Conservation (phyloP, 2,797 vertebrate genomes). For the Sebastes cheni region DNA sequence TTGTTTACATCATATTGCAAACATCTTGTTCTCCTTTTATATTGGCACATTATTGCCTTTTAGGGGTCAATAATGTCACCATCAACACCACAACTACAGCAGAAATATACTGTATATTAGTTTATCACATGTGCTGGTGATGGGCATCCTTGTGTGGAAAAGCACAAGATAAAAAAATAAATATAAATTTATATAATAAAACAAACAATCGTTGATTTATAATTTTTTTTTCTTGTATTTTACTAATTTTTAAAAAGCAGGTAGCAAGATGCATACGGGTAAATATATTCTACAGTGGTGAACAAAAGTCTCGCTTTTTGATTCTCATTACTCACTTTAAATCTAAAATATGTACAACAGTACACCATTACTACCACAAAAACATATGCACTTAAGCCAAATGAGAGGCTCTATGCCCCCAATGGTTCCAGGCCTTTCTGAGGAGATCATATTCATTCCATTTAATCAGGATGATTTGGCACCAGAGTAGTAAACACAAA, state of each 20-base stretch:
- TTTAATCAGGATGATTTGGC: conserved; percentile 19
- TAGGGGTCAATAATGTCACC: neutral
- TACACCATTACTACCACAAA: neutral
- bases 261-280: neutral
- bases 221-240: no score
- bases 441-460: neutral
- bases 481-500: conserved; percentile 1
- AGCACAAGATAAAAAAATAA: no score
- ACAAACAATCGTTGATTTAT: no score
- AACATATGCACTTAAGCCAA: no score
- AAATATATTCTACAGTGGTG: neutral
- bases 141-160: no score
- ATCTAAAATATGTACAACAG: neutral
- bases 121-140: no score
- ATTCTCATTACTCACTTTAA: no score
- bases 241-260: neutral
- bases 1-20: neutral
- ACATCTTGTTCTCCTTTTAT: neutral
- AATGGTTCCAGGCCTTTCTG: neutral
- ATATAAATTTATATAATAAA: no score
- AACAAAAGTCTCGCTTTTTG: no score
- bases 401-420: neutral
- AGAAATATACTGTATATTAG: no score
- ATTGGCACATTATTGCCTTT: neutral
- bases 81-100: no score